Evolutionary conservation across 2,888 invertebrate species (phyloP).

Genomic region (Pseudoips prasinana): DNA sequence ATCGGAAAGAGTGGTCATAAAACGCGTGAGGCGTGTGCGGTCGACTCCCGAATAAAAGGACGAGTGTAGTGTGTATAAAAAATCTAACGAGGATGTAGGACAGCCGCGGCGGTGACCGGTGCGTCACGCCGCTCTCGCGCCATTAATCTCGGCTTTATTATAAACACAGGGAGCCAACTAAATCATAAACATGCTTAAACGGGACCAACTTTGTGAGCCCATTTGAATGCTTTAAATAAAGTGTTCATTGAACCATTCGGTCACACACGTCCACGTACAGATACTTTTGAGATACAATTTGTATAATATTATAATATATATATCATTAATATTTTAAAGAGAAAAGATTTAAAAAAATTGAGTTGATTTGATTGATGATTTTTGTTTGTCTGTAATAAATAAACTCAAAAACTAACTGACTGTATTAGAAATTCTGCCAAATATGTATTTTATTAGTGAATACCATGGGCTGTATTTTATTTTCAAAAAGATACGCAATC

Average conservation of each 20-base stretch:
- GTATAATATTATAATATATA: no score
- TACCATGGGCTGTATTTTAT: no score
- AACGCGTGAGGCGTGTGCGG: conserved; percentile 58
- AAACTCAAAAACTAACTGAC: no score
- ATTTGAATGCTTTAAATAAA: conserved; percentile 46
- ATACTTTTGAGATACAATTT: no score
- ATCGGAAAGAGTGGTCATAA: conserved; percentile 62
- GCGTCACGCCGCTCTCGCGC: conserved; percentile 46
- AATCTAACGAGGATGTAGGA: conserved; percentile 62
- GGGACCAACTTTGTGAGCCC: conserved; percentile 36
- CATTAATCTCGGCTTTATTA: conserved; percentile 75
- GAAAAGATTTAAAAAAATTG: no score
- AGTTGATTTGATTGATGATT: no score
- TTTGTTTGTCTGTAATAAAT: no score
- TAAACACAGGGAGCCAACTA: conserved; percentile 67
- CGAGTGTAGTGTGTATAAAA: conserved; percentile 54
- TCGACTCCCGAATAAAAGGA: conserved; percentile 61
- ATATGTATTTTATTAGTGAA: no score
- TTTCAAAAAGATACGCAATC: no score
- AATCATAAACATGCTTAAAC: conserved; percentile 72
- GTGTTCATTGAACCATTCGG: conserved; percentile 38
- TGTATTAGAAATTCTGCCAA: no score
- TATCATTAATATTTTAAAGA: no score
- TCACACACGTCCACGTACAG: no score
- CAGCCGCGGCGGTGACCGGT: conserved; percentile 34